Evolutionary conservation across 2,797 vertebrate genomes (phyloP), one percentile per base, ranked within the genome.

Genomic region (Triplophysa yarkandensis): DNA sequence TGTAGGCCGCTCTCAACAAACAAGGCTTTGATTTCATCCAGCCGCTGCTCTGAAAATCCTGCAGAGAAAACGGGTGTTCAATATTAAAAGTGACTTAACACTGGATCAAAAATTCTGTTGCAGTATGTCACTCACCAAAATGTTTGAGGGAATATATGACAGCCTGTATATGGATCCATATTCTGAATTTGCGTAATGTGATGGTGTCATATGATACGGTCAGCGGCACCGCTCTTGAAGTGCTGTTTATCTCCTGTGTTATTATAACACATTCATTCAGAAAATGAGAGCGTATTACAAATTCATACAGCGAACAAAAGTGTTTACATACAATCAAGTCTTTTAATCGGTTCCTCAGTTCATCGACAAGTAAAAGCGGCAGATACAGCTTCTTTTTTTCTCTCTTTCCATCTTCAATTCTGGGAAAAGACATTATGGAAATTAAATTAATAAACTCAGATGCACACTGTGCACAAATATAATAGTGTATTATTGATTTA

Each of bases 161-260:
- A 19, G 98, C 96, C 86, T 98, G 96, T 80, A 99, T 93, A 77
- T 98, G 98, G 79, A 97, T 94, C 96, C 95, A 98, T 87, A 99
- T 94, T 76, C 98, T 86, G 69, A 98, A 95, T 55, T 92, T 92
- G 74, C 93, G 93, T 73, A 99, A 86, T 1, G 95, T 97, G 86
- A 97, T 94, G 82, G 92, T 94, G 83, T 96, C 93, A 4, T 98
- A 98, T 3, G 93, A 93, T 80, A 99, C 89, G 0, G 94, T 95
- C 48, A 99, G 93, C 28, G 95, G 96, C 54, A 98, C 93, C 71
- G 93, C 91, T 2, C 87, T 83, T 4, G 92, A 93, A 68, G 92
- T 93, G 84, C 90, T 89, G 87, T 91, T 95, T 85, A 99, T 96
- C 83, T 95, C 89, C 97, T 98, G 80, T 21, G 50, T 36, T 50